Percentiles rank a stretch among this genome's conserved stretches.
Conservation (phyloP, 2,888 invertebrate genomes). For the Amiota communis region DNA sequence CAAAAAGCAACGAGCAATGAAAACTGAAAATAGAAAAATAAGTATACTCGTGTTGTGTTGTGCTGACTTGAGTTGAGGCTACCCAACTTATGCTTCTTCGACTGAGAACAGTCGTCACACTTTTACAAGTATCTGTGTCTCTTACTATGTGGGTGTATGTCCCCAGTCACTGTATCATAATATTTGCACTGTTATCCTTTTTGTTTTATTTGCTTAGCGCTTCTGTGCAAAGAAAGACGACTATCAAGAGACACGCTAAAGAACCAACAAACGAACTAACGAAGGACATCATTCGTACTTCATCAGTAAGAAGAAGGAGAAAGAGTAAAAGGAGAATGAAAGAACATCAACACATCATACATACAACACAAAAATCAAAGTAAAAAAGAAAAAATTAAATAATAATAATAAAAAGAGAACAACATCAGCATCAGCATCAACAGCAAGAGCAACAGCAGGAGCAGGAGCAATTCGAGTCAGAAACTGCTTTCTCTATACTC, state of each 20-base stretch:
- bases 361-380: background rate
- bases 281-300: conserved; percentile 32
- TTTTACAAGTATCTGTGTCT: conserved; percentile 20
- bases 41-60: conserved; percentile 37
- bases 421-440: background rate
- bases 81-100: background rate
- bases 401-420: background rate
- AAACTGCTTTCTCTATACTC: conserved; percentile 40
- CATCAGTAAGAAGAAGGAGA: background rate
- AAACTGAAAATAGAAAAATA: conserved; percentile 45
- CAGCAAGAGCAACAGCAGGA: background rate
- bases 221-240: conserved; percentile 60
- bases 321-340: background rate
- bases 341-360: background rate
- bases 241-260: conserved; percentile 50
- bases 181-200: conserved; percentile 64
- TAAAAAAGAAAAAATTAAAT: background rate
- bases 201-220: conserved; percentile 68
- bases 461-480: background rate
- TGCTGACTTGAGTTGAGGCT: too few species aligned
- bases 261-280: conserved; percentile 24
- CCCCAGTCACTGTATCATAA: conserved; percentile 48
- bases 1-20: conserved; percentile 37
- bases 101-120: conserved; percentile 33
- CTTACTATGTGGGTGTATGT: background rate